These are phyloP conservation scores for Apeira syringaria DNA, from an alignment of 2,888 invertebrate genomes.

Conservation along the genomic window DNA sequence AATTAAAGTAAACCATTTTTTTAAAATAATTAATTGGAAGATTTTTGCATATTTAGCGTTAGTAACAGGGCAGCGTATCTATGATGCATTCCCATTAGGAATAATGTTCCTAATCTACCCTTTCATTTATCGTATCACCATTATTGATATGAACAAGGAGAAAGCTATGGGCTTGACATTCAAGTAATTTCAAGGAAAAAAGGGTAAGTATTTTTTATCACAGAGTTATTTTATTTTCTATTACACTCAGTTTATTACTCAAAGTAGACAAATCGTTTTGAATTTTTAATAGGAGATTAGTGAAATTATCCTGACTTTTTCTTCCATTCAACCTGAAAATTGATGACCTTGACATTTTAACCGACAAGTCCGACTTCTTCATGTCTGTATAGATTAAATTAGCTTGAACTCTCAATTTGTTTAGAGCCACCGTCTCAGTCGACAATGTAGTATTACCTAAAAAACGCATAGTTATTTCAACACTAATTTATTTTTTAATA, in stretches of 20 bases:
- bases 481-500: too few species aligned
- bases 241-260: conserved; percentile 58
- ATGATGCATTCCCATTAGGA: too few species aligned
- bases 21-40: too few species aligned
- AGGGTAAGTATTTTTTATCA: neutral
- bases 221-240: conserved; percentile 57
- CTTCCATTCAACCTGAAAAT: conserved; percentile 55
- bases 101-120: too few species aligned
- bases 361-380: conserved; percentile 55
- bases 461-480: neutral
- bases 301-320: conserved; percentile 64
- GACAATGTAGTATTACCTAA: conserved; percentile 41
- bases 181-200: too few species aligned
- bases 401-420: conserved; percentile 32
- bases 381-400: conserved; percentile 36
- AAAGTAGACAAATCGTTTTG: conserved; percentile 64
- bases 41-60: too few species aligned
- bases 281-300: conserved; percentile 64
- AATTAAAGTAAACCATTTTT: too few species aligned
- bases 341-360: conserved; percentile 58
- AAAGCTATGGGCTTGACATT: too few species aligned
- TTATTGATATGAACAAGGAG: too few species aligned
- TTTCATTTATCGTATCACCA: too few species aligned
- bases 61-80: too few species aligned
- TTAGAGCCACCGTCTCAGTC: conserved; percentile 39